Evolutionary conservation across 2,113 vertebrate species (phyloP), one percentile per base, ranked within the genome.

Genomic region (Tyrannus savana): DNA sequence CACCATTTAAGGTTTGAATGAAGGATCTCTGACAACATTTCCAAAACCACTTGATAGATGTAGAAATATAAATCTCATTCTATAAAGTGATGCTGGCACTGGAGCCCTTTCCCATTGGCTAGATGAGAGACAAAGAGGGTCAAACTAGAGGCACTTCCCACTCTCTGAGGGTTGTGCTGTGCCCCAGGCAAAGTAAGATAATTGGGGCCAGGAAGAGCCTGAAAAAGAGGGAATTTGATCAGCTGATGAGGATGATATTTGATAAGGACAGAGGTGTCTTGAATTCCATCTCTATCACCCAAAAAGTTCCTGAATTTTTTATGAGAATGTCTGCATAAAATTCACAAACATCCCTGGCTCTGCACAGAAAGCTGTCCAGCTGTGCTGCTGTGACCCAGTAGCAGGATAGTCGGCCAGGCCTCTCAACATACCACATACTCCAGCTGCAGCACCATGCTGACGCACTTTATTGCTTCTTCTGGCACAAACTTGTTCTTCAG

Each of bases 251-350:
- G 42, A 67, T 41, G 22, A 25, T 44, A 58, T 30, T 73, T 0
- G 0, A n/a, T 47, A 35, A 92, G 12, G 39, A 74, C 46, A 80
- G 42, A 81, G 16, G n/a, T 39, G 27, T 55, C 59, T 87, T 55
- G 73, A 60, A 78, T 92, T 84, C 91, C 19, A 59, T 52, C 50
- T 73, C 22, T 88, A 25, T 83, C 0, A 7, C 31, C 30, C 3
- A 9, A 8, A 47, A 86, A 69, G 39, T 77, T 92, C 56, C 69
- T 96, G 93, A 93, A 89, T 89, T 95, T 97, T 95, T 95, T 56
- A 93, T 81, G 64, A 91, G 64, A 58, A 52, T 75, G 64, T 92
- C 83, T 91, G 60, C 86, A 75, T 55, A 72, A 75, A 77, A 93
- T 87, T 84, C 50, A 44, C 30, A 25, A 81, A 56, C 52, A 56